These are phyloP conservation scores for Xylota segnis DNA, from an alignment of 2,888 invertebrate species.

Conservation along the genomic window DNA sequence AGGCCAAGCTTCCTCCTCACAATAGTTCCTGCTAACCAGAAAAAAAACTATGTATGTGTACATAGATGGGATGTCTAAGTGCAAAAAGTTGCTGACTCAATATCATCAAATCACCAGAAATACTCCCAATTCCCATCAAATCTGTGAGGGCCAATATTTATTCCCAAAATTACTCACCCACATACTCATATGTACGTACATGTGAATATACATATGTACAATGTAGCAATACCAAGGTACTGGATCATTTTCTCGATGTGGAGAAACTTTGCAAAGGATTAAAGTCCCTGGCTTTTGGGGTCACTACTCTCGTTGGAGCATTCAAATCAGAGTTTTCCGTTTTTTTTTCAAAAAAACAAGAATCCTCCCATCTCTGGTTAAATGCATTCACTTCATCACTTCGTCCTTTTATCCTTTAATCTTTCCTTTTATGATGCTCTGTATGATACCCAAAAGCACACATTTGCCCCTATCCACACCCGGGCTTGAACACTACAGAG, in stretches of 20 bases:
- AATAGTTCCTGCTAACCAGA: too few relatives aligned
- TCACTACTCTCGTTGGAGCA: constrained; percentile 51
- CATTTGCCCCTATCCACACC: constrained; percentile 24
- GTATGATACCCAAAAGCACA: constrained; percentile 54
- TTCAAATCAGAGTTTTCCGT: constrained; percentile 60
- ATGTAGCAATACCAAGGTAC: too few relatives aligned
- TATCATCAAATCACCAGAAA: constrained; percentile 65
- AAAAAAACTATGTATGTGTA: background rate
- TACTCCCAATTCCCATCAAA: constrained; percentile 70
- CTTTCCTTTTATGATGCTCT: constrained; percentile 65
- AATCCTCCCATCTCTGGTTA: constrained; percentile 69
- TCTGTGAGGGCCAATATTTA: constrained; percentile 65
- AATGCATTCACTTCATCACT: constrained; percentile 76
- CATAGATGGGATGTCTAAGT: constrained; percentile 37
- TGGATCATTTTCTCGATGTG: constrained; percentile 30
- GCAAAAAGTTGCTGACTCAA: constrained; percentile 70
- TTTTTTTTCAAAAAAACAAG: constrained; percentile 12
- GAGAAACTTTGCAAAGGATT: constrained; percentile 55
- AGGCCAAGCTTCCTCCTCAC: background rate
- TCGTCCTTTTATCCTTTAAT: constrained; percentile 74
- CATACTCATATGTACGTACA: background rate
- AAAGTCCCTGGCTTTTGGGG: constrained; percentile 47
- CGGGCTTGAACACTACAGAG: constrained; percentile 22
- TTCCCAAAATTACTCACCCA: constrained; percentile 54
- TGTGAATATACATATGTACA: too few relatives aligned